Percentiles rank a stretch among this genome's conserved stretches.
Evolutionary conservation across 2,888 invertebrate species (phyloP).

Genomic region (Sycophila texana): DNA sequence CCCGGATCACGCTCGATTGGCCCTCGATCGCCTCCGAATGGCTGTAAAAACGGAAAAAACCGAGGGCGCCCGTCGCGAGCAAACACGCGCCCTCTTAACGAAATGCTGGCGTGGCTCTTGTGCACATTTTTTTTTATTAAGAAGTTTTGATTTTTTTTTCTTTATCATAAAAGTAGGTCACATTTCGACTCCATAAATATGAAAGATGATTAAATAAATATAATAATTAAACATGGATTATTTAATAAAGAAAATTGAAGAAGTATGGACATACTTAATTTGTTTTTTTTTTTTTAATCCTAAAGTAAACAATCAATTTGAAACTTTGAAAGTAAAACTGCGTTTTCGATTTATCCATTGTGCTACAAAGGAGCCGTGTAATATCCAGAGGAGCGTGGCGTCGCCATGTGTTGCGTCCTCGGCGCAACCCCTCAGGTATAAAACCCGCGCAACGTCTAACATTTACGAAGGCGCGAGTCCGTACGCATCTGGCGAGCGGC

Average conservation of each 20-base stretch:
- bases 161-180: too few species aligned
- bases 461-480: conserved; percentile 14
- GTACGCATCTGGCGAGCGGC: conserved; percentile 50
- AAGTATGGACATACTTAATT: too few species aligned
- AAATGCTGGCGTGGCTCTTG: neutral
- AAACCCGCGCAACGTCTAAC: conserved; percentile 1
- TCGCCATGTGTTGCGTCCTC: conserved; percentile 41
- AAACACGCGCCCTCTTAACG: conserved; percentile 2
- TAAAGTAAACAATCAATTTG: too few species aligned
- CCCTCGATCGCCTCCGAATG: conserved; percentile 41
- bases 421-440: conserved; percentile 16
- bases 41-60: conserved; percentile 13
- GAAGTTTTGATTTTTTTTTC: neutral
- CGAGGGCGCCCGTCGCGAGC: neutral
- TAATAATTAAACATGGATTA: too few species aligned
- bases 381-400: neutral
- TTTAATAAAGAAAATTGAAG: too few species aligned
- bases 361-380: neutral
- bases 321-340: too few species aligned
- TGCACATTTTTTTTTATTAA: neutral
- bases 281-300: too few species aligned
- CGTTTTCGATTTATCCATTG: neutral
- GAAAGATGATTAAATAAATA: too few species aligned
- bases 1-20: conserved; percentile 45
- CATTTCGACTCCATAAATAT: too few species aligned